phyloP scores from a whole-genome alignment of 2,113 vertebrate genomes.

The Steatornis caripensis region DNA sequence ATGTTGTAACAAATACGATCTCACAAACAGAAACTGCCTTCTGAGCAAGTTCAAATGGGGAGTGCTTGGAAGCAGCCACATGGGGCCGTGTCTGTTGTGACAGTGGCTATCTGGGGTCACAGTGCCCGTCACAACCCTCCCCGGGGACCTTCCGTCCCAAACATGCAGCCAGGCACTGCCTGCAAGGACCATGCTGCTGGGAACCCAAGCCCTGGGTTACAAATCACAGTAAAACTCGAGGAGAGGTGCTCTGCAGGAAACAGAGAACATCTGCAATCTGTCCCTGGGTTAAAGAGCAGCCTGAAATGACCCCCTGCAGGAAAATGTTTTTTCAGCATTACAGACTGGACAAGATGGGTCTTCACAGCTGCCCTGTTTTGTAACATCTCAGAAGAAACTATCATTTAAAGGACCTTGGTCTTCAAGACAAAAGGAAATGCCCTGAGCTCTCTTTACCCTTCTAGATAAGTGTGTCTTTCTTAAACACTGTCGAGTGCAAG shows the following conservation, averaged over 20 bases:
- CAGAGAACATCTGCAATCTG: neutral
- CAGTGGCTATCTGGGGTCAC: neutral
- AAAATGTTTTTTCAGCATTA: neutral
- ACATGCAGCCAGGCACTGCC: neutral
- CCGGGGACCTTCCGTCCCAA: neutral
- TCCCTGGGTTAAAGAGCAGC: neutral
- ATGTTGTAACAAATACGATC: neutral
- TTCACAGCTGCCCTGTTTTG: neutral
- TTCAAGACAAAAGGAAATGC: neutral
- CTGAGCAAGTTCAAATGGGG: neutral
- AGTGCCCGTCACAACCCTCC: fast-evolving
- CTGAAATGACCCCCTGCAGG: neutral
- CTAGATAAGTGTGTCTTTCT: neutral
- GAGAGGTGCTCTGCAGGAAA: neutral
- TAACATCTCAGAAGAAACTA: neutral
- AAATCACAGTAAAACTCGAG: neutral
- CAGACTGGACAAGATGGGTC: neutral
- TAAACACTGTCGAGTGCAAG: neutral
- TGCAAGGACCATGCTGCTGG: neutral
- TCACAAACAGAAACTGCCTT: neutral
- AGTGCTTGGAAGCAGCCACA: neutral
- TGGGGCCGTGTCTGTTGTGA: neutral
- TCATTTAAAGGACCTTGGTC: neutral
- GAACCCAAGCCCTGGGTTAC: neutral
- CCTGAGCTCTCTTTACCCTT: neutral